These are phyloP conservation scores for Grallaria varia DNA, from an alignment of 2,113 vertebrate genomes.

Conservation along the genomic window DNA sequence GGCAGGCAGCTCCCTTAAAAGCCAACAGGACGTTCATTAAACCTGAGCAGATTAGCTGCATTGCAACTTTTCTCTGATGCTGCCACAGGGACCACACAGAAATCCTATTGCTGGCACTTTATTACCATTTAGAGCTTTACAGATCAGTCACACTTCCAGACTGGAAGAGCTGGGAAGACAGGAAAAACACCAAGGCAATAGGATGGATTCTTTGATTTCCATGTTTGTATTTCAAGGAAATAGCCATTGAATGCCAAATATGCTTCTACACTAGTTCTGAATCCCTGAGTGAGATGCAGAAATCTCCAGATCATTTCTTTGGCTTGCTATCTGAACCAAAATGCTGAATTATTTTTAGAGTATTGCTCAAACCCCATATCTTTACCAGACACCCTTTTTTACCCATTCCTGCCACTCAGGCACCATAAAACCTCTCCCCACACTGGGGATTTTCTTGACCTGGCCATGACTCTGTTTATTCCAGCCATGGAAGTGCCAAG, in stretches of 20 bases:
- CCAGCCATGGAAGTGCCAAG: not conserved
- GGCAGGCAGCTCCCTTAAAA: conserved; percentile 39
- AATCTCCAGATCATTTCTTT: not conserved
- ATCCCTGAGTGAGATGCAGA: not conserved
- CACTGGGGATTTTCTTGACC: not conserved
- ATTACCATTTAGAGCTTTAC: not conserved
- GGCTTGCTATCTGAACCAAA: not conserved
- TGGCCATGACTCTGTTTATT: not conserved
- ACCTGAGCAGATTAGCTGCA: conserved; percentile 16
- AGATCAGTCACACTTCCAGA: not conserved
- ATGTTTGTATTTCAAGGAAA: not conserved
- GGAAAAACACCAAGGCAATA: not conserved
- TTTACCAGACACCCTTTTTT: not conserved
- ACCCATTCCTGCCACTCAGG: not conserved
- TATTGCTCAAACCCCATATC: not conserved
- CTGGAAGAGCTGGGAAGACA: not conserved
- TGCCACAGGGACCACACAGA: conserved; percentile 46
- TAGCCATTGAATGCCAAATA: not conserved
- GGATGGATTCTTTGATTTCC: not conserved
- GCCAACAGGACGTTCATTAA: conserved; percentile 54
- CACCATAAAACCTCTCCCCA: not conserved
- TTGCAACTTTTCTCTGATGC: conserved; percentile 29
- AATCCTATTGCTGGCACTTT: conserved; percentile 19
- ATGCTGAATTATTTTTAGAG: not conserved
- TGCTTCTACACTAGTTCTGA: not conserved